Evolutionary conservation across 2,797 vertebrate genomes (phyloP).

Genomic region (Enteromius radiatus): DNA sequence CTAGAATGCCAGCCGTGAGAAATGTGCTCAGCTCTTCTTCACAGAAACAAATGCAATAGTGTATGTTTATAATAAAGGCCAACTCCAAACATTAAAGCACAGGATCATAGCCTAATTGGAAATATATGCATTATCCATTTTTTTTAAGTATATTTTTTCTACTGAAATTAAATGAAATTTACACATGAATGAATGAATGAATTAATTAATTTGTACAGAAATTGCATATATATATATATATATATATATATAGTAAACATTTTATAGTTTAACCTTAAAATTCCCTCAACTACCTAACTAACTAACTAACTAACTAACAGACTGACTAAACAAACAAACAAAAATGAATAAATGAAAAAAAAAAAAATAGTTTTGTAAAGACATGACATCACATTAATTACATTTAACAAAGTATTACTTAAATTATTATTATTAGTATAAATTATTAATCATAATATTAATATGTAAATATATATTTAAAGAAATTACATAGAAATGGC

Average conservation of each 20-base stretch:
- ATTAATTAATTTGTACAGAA: neutral
- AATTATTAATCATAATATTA: too few relatives aligned
- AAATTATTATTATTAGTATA: too few relatives aligned
- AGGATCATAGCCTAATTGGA: neutral
- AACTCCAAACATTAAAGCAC: conserved; percentile 28
- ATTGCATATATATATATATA: neutral
- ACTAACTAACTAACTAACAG: neutral
- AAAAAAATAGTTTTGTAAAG: neutral
- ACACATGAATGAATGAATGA: too few relatives aligned
- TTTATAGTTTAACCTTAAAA: neutral
- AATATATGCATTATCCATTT: neutral
- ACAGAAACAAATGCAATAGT: conserved; percentile 11
- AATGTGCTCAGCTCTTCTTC: conserved; percentile 50
- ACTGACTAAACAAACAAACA: neutral
- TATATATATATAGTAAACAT: neutral
- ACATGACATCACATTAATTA: neutral
- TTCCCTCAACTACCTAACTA: too few relatives aligned
- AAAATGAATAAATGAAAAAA: neutral
- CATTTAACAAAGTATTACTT: neutral
- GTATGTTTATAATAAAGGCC: neutral
- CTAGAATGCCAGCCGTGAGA: conserved; percentile 46
- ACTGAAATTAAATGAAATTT: too few relatives aligned
- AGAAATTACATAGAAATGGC: neutral
- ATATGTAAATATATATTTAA: neutral
- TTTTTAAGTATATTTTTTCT: too few relatives aligned